Percentiles rank a stretch among this genome's conserved stretches.
Evolutionary conservation across 2,888 invertebrate genomes (phyloP).

Genomic region (Scaptomyza flava): DNA sequence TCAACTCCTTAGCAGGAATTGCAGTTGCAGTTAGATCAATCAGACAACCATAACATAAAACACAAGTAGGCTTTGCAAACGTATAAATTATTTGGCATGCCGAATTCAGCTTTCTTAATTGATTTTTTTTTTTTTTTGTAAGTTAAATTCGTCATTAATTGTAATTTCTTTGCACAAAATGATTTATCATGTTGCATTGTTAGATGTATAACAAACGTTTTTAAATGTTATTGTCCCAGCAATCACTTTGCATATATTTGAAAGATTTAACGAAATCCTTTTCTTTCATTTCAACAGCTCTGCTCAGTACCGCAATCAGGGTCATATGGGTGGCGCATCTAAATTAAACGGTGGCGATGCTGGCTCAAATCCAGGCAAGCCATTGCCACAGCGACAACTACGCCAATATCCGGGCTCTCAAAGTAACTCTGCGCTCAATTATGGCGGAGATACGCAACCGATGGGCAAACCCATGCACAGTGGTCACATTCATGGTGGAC

Average conservation of each 20-base stretch:
- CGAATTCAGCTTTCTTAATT: too few species aligned
- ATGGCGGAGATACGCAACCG: constrained; percentile 63
- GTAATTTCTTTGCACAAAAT: too few species aligned
- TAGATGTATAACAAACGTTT: too few species aligned
- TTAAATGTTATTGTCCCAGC: too few species aligned
- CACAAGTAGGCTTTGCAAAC: too few species aligned
- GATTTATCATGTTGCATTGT: too few species aligned
- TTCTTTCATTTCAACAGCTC: constrained; percentile 52
- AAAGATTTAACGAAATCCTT: not conserved
- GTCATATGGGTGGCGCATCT: constrained; percentile 74
- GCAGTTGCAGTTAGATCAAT: too few species aligned
- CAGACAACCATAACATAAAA: too few species aligned
- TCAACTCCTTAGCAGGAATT: not conserved
- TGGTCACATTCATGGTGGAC: constrained; percentile 76
- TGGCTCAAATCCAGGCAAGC: constrained; percentile 75
- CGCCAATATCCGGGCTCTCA: constrained; percentile 81
- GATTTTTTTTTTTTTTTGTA: too few species aligned
- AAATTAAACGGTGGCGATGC: constrained; percentile 83
- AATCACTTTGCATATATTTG: too few species aligned
- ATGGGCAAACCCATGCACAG: constrained; percentile 79
- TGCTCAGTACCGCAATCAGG: constrained; percentile 75
- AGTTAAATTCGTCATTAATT: too few species aligned
- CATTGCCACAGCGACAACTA: constrained; percentile 81
- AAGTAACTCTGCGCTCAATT: constrained; percentile 78
- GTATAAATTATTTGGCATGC: too few species aligned